Conservation (phyloP, 2,113 vertebrate genomes). For the Elephantulus edwardii region DNA sequence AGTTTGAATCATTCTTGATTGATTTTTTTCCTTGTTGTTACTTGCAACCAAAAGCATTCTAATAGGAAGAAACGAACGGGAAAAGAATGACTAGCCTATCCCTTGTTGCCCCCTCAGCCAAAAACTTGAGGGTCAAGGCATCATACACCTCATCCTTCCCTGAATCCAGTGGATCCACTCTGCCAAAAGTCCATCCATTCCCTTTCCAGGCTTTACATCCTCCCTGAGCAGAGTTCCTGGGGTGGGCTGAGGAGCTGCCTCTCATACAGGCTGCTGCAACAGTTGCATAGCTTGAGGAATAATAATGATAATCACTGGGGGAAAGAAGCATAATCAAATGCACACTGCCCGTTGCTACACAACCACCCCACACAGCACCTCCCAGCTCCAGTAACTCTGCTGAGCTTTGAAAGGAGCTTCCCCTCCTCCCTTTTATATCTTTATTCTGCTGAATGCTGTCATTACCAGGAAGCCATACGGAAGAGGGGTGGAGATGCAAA, state of each 20-base stretch:
- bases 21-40: background rate
- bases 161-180: background rate
- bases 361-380: background rate
- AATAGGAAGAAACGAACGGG: background rate
- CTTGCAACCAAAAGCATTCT: background rate
- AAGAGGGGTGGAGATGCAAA: background rate
- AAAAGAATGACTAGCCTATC: background rate
- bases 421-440: background rate
- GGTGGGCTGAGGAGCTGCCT: background rate
- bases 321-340: background rate
- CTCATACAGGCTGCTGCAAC: background rate
- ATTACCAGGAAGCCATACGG: background rate
- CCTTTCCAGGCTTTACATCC: background rate
- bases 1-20: background rate
- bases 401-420: background rate
- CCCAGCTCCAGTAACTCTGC: background rate
- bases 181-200: background rate
- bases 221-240: background rate
- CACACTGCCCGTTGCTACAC: accelerated
- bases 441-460: background rate
- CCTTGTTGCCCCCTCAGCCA: background rate
- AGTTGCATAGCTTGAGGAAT: background rate
- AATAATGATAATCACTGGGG: accelerated
- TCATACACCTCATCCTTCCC: background rate
- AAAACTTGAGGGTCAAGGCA: background rate